A percentile compares a stretch with the other conserved stretches of the same genome.
phyloP scores from a whole-genome alignment of 1,140 invertebrate genomes.

The Ridgeia piscesae region DNA sequence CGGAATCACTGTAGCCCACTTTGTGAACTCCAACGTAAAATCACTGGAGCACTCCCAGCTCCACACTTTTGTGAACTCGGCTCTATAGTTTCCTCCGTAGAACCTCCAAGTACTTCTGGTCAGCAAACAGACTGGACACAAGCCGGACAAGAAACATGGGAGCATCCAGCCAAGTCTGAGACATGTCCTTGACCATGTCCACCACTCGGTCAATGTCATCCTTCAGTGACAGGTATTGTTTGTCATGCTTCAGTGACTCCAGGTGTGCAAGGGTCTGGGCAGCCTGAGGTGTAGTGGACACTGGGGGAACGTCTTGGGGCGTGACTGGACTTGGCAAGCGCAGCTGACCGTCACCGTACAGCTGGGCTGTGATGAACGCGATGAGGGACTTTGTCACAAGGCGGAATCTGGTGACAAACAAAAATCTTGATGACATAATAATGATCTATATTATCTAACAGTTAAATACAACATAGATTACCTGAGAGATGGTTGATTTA shows the following conservation, averaged over 20 bases:
- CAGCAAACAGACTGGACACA: constrained; percentile 20
- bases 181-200: constrained; percentile 11
- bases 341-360: constrained; percentile 18
- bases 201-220: neutral
- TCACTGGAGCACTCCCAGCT: too few relatives aligned
- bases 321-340: neutral
- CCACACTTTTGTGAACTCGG: neutral
- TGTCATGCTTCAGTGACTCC: constrained; percentile 22
- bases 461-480: too few relatives aligned
- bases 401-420: constrained; percentile 28
- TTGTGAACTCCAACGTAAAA: neutral
- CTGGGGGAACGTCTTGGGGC: neutral
- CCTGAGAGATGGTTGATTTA: too few relatives aligned
- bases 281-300: constrained; percentile 12
- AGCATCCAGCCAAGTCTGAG: constrained; percentile 16
- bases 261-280: constrained; percentile 10
- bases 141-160: constrained; percentile 15
- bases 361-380: constrained; percentile 25
- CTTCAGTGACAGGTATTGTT: constrained; percentile 26
- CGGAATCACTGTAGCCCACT: neutral
- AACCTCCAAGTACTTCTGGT: constrained; percentile 22
- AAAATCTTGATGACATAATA: neutral
- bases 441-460: too few relatives aligned
- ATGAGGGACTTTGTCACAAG: constrained; percentile 14
- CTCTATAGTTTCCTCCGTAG: neutral